These are phyloP conservation scores for Chrysolina oricalcia DNA, from an alignment of 2,888 invertebrate genomes.

Conservation along the genomic window DNA sequence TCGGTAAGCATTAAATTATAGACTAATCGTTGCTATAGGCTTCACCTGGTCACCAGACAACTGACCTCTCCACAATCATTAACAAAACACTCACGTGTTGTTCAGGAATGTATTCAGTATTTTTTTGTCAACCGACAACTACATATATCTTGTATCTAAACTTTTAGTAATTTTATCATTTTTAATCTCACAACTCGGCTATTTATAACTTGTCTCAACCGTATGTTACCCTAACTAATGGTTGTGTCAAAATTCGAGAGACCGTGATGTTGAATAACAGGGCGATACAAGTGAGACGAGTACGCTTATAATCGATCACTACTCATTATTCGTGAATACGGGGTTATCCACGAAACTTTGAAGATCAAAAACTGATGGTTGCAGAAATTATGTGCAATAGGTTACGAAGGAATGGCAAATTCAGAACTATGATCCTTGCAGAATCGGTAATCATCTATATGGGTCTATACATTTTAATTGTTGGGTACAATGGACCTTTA, in stretches of 20 bases:
- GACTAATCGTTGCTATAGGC: background rate
- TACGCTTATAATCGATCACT: background rate
- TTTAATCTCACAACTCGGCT: slow-evolving; percentile 56
- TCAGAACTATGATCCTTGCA: too few relatives aligned
- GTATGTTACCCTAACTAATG: slow-evolving; percentile 67
- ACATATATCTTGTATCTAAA: slow-evolving; percentile 53
- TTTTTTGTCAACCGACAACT: slow-evolving; percentile 47
- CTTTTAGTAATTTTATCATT: slow-evolving; percentile 54
- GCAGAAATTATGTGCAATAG: background rate
- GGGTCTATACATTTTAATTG: too few relatives aligned
- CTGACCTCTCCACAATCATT: slow-evolving; percentile 38
- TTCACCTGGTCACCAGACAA: slow-evolving; percentile 18
- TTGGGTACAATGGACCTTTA: too few relatives aligned
- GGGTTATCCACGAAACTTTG: background rate
- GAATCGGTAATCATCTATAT: too few relatives aligned
- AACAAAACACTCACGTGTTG: slow-evolving; percentile 45
- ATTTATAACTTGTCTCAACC: slow-evolving; percentile 65
- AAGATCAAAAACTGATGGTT: too few relatives aligned
- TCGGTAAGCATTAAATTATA: background rate
- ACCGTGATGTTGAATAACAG: slow-evolving; percentile 47
- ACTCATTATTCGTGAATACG: background rate
- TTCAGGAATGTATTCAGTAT: slow-evolving; percentile 46
- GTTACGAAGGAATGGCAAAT: too few relatives aligned
- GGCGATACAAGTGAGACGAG: slow-evolving; percentile 25
- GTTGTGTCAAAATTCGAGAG: slow-evolving; percentile 54